phyloP scores from a whole-genome alignment of 2,113 vertebrate genomes.

The Myanophis thanlyinensis region DNA sequence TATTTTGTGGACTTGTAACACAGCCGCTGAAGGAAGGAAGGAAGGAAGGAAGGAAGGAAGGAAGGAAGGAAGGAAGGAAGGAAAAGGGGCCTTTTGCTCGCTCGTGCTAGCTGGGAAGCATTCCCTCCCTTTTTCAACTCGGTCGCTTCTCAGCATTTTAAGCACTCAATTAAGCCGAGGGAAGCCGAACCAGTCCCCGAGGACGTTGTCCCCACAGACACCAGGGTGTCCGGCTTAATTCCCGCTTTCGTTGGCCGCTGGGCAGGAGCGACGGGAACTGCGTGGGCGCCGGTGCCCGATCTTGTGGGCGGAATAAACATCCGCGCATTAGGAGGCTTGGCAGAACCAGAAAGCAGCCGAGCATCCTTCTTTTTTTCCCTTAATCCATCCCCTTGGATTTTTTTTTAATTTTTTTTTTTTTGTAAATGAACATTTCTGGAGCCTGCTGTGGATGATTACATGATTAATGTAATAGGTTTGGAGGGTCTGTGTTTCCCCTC shows the following conservation, averaged over 20 bases:
- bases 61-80: too few relatives aligned
- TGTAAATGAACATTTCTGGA: slow-evolving; percentile 65
- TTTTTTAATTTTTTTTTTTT: slow-evolving; percentile 88
- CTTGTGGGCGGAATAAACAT: slow-evolving; percentile 85
- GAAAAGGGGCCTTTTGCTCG: neutral
- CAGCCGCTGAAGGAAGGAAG: neutral
- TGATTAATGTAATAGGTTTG: slow-evolving; percentile 91
- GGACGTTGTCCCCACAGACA: slow-evolving; percentile 56
- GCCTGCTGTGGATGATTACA: slow-evolving; percentile 85
- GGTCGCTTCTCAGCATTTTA: slow-evolving; percentile 36
- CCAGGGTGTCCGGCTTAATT: slow-evolving; percentile 56
- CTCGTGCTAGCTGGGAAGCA: neutral
- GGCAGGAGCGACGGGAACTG: slow-evolving; percentile 51
- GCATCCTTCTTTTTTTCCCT: slow-evolving; percentile 71
- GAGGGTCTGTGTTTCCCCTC: slow-evolving; percentile 90
- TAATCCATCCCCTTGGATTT: slow-evolving; percentile 91
- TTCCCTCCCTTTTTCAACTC: neutral
- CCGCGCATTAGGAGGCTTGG: slow-evolving; percentile 75
- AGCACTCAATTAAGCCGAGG: slow-evolving; percentile 55
- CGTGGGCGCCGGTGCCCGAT: slow-evolving; percentile 73
- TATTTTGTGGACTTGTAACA: neutral
- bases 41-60: too few relatives aligned
- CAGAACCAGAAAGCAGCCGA: slow-evolving; percentile 56
- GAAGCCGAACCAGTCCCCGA: slow-evolving; percentile 50
- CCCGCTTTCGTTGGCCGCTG: slow-evolving; percentile 72